These are phyloP conservation scores for Clusia tigrina DNA, from an alignment of 2,888 invertebrate genomes.

Conservation along the genomic window DNA sequence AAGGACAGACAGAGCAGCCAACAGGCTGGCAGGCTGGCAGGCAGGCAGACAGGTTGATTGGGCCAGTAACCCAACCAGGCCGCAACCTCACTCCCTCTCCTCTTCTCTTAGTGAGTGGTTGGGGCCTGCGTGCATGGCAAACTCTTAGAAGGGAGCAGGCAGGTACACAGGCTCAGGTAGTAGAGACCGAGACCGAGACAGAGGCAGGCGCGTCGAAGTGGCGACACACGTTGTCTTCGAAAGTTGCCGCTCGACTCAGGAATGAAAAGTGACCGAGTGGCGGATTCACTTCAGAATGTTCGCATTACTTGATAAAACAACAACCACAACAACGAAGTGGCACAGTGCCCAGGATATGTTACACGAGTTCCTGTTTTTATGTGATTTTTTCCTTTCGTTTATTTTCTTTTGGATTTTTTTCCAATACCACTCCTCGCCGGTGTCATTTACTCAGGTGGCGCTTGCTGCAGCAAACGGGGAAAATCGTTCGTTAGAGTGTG, in stretches of 20 bases:
- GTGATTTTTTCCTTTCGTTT: too few relatives aligned
- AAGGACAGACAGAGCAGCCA: conserved; percentile 14
- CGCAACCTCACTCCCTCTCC: too few relatives aligned
- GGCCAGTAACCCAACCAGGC: not conserved
- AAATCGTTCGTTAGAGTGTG: not conserved
- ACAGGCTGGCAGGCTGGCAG: conserved; percentile 6
- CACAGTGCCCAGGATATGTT: conserved; percentile 35
- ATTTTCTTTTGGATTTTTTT: too few relatives aligned
- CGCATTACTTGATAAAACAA: conserved; percentile 24
- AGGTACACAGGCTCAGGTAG: conserved; percentile 5
- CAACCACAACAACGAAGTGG: conserved; percentile 23
- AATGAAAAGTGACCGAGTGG: conserved; percentile 22
- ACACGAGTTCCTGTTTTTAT: too few relatives aligned
- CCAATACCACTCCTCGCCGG: too few relatives aligned
- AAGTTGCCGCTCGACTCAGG: conserved; percentile 18
- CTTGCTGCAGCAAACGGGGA: not conserved
- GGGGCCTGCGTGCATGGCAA: too few relatives aligned
- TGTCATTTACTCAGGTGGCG: conserved; percentile 36
- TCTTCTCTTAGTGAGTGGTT: too few relatives aligned
- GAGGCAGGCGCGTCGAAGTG: conserved; percentile 39
- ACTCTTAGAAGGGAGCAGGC: too few relatives aligned
- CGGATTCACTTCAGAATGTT: not conserved
- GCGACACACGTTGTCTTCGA: conserved; percentile 40
- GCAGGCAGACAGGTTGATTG: conserved; percentile 4
- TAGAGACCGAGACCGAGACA: not conserved